These are phyloP conservation scores for Aphaenogaster ashmeadi DNA, from an alignment of 1,140 invertebrate species.

Conservation along the genomic window DNA sequence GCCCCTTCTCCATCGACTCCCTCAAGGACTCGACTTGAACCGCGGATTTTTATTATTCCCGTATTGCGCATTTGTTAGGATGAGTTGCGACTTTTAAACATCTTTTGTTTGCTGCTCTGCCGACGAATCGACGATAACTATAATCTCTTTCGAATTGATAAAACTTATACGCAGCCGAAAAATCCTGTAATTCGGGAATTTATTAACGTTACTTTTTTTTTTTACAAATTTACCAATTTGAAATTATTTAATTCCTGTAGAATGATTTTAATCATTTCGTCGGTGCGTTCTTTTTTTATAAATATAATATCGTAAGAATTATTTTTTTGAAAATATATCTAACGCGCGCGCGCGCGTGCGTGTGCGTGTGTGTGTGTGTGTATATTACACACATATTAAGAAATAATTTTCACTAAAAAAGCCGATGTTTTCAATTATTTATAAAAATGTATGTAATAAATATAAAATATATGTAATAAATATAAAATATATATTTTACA, in stretches of 20 bases:
- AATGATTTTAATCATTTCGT: not conserved
- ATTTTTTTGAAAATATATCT: too few relatives aligned
- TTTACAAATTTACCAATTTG: not conserved
- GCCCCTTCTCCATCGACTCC: not conserved
- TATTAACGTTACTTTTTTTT: too few relatives aligned
- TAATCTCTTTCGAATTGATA: constrained; percentile 10
- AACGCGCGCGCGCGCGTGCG: not conserved
- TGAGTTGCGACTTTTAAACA: not conserved
- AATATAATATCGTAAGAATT: not conserved
- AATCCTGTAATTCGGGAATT: not conserved
- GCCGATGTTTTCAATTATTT: too few relatives aligned
- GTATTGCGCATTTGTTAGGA: not conserved
- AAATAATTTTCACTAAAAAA: too few relatives aligned
- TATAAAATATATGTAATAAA: too few relatives aligned
- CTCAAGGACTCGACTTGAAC: not conserved
- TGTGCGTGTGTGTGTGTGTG: too few relatives aligned
- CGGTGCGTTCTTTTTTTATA: not conserved
- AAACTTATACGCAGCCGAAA: not conserved
- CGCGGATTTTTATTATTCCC: not conserved
- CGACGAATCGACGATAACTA: constrained; percentile 20
- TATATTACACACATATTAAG: too few relatives aligned
- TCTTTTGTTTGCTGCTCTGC: not conserved
- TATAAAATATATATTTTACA: too few relatives aligned
- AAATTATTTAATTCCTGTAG: not conserved
- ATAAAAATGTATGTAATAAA: too few relatives aligned